These are phyloP conservation scores for Hermaeophaga mercurialis DNA, from an alignment of 2,888 invertebrate species.

Conservation along the genomic window DNA sequence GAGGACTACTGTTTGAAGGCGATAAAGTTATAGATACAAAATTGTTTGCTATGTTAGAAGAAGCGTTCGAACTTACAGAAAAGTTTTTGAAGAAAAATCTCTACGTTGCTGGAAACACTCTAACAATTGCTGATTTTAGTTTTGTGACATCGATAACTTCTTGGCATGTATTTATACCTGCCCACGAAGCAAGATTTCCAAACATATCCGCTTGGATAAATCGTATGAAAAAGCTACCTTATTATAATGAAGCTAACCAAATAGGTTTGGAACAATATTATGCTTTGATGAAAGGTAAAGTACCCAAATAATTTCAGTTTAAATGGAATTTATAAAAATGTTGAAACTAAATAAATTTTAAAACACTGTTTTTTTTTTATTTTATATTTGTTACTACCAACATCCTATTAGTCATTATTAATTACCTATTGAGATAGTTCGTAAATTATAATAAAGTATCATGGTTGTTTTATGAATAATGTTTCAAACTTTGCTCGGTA, in stretches of 20 bases:
- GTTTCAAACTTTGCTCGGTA: too few species aligned
- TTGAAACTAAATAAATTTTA: too few species aligned
- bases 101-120: background rate
- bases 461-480: too few species aligned
- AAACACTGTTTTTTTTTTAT: too few species aligned
- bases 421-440: too few species aligned
- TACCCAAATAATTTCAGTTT: background rate
- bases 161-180: background rate
- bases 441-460: too few species aligned
- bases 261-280: conserved; percentile 22
- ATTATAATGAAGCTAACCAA: conserved; percentile 36
- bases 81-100: background rate
- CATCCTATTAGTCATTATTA: too few species aligned
- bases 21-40: background rate
- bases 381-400: too few species aligned
- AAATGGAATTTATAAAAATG: too few species aligned
- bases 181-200: background rate
- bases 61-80: background rate
- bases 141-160: background rate
- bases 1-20: conserved; percentile 12
- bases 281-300: conserved; percentile 13
- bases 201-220: background rate
- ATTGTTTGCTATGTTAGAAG: background rate
- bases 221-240: conserved; percentile 41
- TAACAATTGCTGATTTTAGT: conserved; percentile 6